Conservation (phyloP, 2,797 vertebrate genomes). For the Microctenopoma lineatum region DNA sequence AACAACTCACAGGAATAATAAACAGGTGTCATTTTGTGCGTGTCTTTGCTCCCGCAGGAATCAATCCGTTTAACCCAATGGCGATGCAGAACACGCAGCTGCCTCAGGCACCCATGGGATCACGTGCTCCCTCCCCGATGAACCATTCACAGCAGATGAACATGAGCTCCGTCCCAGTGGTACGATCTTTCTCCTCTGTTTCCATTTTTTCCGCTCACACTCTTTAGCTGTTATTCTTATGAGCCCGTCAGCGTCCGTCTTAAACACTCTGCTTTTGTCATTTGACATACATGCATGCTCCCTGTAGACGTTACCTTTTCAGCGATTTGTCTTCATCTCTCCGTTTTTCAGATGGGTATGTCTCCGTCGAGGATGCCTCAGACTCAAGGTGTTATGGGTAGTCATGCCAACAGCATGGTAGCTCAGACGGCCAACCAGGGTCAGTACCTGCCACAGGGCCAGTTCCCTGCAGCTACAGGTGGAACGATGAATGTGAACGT, state of each 20-base stretch:
- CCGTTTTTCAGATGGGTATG: constrained; percentile 91
- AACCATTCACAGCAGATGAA: constrained; percentile 95
- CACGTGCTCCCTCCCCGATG: constrained; percentile 93
- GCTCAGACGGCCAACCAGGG: constrained; percentile 88
- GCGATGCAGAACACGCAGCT: constrained; percentile 94
- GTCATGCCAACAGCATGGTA: constrained; percentile 90
- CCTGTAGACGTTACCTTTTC: background rate
- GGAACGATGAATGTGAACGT: constrained; percentile 89
- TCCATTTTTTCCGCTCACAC: background rate
- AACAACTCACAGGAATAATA: constrained; percentile 42
- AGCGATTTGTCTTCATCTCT: constrained; percentile 17
- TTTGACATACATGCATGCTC: background rate
- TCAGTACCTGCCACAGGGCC: constrained; percentile 91
- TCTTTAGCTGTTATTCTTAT: background rate
- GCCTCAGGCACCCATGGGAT: constrained; percentile 90
- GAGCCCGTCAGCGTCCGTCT: too few relatives aligned
- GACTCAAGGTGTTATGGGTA: constrained; percentile 90
- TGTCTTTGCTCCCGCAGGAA: constrained; percentile 81
- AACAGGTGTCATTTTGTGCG: constrained; percentile 41
- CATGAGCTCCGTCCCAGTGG: constrained; percentile 92
- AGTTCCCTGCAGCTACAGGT: constrained; percentile 85
- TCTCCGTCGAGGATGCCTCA: constrained; percentile 96
- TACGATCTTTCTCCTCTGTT: constrained; percentile 72
- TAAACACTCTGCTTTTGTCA: background rate
- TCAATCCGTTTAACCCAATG: constrained; percentile 95